Conservation (phyloP, 2,113 vertebrate species). For the Semicossyphus pulcher region DNA sequence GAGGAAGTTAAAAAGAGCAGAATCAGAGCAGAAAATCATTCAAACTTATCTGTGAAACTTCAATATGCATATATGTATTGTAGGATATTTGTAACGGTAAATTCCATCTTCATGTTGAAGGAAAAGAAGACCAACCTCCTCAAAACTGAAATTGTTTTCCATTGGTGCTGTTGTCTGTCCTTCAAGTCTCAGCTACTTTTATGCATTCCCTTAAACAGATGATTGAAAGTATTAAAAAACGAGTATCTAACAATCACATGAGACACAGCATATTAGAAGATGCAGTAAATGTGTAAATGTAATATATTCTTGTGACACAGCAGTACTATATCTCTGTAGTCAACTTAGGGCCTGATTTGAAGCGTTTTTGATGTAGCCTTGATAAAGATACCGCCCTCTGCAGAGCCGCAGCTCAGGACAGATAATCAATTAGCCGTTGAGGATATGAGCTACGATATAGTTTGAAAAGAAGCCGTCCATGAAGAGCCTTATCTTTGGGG, state of each 20-base stretch:
- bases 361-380: not conserved
- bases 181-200: conserved; percentile 62
- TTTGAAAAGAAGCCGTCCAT: conserved; percentile 36
- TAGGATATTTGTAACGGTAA: not conserved
- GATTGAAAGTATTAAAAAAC: not conserved
- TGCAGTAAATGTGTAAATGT: no score
- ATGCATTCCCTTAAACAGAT: conserved; percentile 71
- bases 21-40: not conserved
- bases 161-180: conserved; percentile 64
- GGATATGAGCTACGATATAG: conserved; percentile 8
- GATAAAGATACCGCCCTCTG: conserved; percentile 19
- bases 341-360: not conserved
- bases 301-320: no score
- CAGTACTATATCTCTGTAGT: no score
- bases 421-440: conserved; percentile 64
- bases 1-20: not conserved
- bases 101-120: not conserved
- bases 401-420: conserved; percentile 5
- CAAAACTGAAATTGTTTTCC: conserved; percentile 78
- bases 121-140: conserved; percentile 66
- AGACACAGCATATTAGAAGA: no score
- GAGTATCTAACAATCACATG: not conserved
- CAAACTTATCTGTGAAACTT: no score
- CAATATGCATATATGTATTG: no score
- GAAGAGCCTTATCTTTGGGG: conserved; percentile 75